Evolutionary conservation across 2,797 vertebrate species (phyloP).

Genomic region (Amblyraja radiata): DNA sequence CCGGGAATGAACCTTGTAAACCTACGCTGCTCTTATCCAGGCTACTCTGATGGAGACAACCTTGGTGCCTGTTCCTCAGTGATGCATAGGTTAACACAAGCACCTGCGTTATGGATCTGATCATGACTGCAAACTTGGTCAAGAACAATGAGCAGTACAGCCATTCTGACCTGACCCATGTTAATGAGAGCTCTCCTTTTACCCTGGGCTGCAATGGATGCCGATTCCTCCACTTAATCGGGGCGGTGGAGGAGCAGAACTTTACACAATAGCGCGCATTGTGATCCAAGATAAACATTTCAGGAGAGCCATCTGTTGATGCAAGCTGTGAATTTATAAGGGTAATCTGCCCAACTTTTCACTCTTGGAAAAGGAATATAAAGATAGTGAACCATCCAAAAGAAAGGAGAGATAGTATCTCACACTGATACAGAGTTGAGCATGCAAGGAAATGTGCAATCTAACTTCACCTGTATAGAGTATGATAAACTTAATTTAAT

Average conservation of each 20-base stretch:
- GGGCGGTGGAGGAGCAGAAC: neutral
- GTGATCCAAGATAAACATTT: neutral
- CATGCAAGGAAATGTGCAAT: conserved; percentile 11
- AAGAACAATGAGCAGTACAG: too few species aligned
- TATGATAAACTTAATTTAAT: neutral
- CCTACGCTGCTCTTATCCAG: neutral
- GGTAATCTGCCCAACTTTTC: conserved; percentile 26
- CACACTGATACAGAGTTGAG: neutral
- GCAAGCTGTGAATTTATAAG: conserved; percentile 22
- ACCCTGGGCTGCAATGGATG: neutral
- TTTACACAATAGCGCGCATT: neutral
- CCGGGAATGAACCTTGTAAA: too few species aligned
- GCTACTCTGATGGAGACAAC: neutral
- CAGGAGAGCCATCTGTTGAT: neutral
- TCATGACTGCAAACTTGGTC: too few species aligned
- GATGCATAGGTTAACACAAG: neutral
- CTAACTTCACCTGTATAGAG: neutral
- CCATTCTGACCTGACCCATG: too few species aligned
- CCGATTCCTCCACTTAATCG: neutral
- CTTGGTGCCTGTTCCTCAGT: neutral
- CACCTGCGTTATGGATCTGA: neutral
- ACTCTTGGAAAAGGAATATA: neutral
- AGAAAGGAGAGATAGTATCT: neutral
- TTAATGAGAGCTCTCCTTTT: too few species aligned
- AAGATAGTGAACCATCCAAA: neutral